Base-by-base conservation (phyloP, 1,140 invertebrate genomes). In the Orchestia grillus region DNA sequence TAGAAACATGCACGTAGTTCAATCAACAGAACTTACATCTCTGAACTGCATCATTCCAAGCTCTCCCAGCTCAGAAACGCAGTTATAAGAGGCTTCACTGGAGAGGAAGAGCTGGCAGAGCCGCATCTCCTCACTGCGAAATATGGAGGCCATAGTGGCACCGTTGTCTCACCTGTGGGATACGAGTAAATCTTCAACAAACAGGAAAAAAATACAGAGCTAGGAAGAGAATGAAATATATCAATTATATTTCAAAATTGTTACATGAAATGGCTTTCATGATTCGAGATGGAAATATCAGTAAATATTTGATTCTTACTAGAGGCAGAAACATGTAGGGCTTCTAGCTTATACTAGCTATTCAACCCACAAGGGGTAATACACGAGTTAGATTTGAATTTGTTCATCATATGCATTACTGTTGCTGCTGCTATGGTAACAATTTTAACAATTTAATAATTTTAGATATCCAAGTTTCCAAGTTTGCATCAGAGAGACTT, bases 91-190 rank as follows among this genome's bases (percentile, higher is more conserved):
- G 43, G 99, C 98, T 97, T 99, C 99, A 96, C 98, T 98, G 97
- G 96, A 99, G 97, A 99, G 98, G 97, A 99, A 99, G 97, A 99
- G 98, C 97, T 99, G 99, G 98, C 98, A 99, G 96, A 99, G 97
- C 96, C 98, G 98, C 98, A 99, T 99, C 97, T 99, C 98, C 97
- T 99, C 99, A 97, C 98, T 99, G 92, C 99, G 98, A 97, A 99
- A 99, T 97, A 99, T 98, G n/a, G 96, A 97, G 42, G 96, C 96
- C 96, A 96, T 96, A 57, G 41, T 97, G 96, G 19, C n/a, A 47
- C 41, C 41, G 42, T 8, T 28, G 62, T 36, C 41, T 47, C 47
- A 40, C 44, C 47, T 41, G 53, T 43, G 6, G 19, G 6, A 19
- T 53, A 53, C 6, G 19, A 53, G 19, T 53, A 19, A 40, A 41